Percentiles rank a stretch among this genome's conserved stretches.
These are phyloP conservation scores for Fissipunctia ypsillon DNA, from an alignment of 2,888 invertebrate genomes.

Conservation along the genomic window DNA sequence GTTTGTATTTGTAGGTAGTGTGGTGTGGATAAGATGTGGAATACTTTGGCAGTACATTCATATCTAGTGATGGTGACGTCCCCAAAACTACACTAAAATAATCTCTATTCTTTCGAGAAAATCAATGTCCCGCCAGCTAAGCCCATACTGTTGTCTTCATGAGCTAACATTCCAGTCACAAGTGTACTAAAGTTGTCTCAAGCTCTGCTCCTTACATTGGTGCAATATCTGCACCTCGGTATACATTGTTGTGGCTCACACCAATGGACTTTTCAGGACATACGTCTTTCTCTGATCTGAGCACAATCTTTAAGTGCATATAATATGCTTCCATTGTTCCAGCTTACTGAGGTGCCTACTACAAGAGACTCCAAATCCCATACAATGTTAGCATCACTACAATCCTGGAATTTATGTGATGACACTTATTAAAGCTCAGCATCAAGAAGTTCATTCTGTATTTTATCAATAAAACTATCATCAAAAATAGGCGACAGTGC, in stretches of 20 bases:
- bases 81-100: slow-evolving; percentile 1
- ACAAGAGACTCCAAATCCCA: slow-evolving; percentile 5
- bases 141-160: not conserved
- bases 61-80: slow-evolving; percentile 6
- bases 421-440: slow-evolving; percentile 31
- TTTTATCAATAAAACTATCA: slow-evolving; percentile 50
- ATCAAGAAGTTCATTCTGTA: slow-evolving; percentile 51
- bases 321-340: slow-evolving; percentile 1
- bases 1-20: slow-evolving; percentile 9
- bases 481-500: slow-evolving; percentile 47
- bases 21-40: not conserved
- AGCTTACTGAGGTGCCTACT: slow-evolving; percentile 10
- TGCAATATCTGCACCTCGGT: not conserved
- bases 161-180: slow-evolving; percentile 6
- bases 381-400: slow-evolving; percentile 14
- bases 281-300: not conserved
- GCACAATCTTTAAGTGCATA: slow-evolving; percentile 3
- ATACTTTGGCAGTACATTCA: slow-evolving; percentile 19
- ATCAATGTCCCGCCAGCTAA: not conserved
- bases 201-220: slow-evolving; percentile 10
- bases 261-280: not conserved
- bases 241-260: not conserved
- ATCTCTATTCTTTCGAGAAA: not conserved
- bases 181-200: not conserved
- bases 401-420: slow-evolving; percentile 1